Percentiles rank a stretch among this genome's conserved stretches.
phyloP scores from a whole-genome alignment of 2,113 vertebrate genomes.

The Oryzias melastigma region DNA sequence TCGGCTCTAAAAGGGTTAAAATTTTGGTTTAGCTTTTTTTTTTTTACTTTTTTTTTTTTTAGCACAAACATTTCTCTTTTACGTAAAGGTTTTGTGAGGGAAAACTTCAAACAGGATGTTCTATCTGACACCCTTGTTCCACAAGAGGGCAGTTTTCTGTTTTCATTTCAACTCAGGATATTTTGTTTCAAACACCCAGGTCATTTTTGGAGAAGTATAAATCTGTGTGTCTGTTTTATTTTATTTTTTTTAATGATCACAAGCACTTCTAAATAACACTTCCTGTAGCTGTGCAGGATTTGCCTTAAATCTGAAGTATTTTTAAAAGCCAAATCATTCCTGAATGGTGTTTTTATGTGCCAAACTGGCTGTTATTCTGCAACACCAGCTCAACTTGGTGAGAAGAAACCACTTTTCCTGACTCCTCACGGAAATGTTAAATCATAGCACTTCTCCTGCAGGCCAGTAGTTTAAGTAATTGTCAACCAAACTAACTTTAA shows the following conservation, averaged over 20 bases:
- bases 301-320: too few species aligned
- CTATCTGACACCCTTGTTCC: slow-evolving; percentile 14
- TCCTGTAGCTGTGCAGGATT: too few species aligned
- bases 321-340: too few species aligned
- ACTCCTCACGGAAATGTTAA: slow-evolving; percentile 7
- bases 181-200: slow-evolving; percentile 7
- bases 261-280: slow-evolving; percentile 21
- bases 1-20: too few species aligned
- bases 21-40: too few species aligned
- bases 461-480: slow-evolving; percentile 14
- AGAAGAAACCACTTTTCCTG: slow-evolving; percentile 14
- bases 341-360: too few species aligned
- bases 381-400: background rate
- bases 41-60: too few species aligned
- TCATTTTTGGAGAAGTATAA: background rate
- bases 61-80: too few species aligned
- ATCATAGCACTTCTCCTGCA: background rate
- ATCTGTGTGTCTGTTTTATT: slow-evolving; percentile 2
- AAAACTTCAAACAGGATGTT: too few species aligned
- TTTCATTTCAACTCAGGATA: slow-evolving; percentile 17
- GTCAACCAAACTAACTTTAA: background rate
- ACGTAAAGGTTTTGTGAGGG: too few species aligned
- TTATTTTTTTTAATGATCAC: slow-evolving; percentile 3
- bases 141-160: slow-evolving; percentile 49
- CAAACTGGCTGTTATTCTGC: background rate